These are phyloP conservation scores for Sinosuthora webbiana DNA, from an alignment of 2,113 vertebrate species.

Conservation along the genomic window DNA sequence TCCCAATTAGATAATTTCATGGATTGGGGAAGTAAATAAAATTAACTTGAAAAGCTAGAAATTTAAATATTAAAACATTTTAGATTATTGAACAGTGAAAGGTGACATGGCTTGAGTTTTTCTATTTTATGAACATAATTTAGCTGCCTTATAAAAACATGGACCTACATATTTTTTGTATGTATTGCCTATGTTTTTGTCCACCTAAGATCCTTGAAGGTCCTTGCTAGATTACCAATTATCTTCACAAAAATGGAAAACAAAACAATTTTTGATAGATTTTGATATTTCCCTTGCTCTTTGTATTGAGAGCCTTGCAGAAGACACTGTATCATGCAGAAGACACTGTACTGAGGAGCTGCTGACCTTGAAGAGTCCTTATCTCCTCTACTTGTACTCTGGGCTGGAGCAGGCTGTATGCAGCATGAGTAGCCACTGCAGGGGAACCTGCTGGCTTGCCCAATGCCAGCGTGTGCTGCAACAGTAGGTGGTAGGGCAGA, in stretches of 20 bases:
- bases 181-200: neutral
- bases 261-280: neutral
- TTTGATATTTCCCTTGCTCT: neutral
- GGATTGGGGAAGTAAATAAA: neutral
- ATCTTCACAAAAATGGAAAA: neutral
- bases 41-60: neutral
- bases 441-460: neutral
- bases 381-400: fast-evolving
- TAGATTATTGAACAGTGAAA: neutral
- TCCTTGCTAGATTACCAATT: neutral
- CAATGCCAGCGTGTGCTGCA: fast-evolving
- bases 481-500: neutral
- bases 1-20: neutral
- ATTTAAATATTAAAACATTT: neutral
- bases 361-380: neutral
- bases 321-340: neutral
- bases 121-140: neutral
- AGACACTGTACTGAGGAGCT: neutral
- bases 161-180: neutral
- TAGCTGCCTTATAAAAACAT: neutral
- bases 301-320: neutral
- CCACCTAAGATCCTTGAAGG: neutral
- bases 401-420: neutral
- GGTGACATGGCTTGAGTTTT: neutral
- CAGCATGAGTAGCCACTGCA: fast-evolving